Base-by-base conservation (phyloP, 2,113 vertebrate species). In the Trochalopteron elliotii region DNA sequence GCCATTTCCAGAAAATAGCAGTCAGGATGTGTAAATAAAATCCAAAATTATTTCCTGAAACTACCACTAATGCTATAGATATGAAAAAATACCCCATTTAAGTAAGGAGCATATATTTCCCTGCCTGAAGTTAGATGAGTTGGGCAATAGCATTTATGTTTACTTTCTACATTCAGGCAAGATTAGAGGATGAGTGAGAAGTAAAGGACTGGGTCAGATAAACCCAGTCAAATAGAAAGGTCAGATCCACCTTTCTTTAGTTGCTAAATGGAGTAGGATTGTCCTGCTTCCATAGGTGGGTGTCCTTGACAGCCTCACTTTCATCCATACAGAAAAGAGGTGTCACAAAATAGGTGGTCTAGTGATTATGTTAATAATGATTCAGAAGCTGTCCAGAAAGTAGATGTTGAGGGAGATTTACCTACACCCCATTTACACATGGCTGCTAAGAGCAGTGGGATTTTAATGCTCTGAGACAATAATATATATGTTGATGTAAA, bases 391-490 rank as follows among this genome's bases (percentile, higher is more conserved):
- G 57, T 71, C 35, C 30, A 59, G 74, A 71, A 90, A 24, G 23
- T 59, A 49, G 42, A 63, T 83, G 5, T 37, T 68, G 39, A 81
- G 44, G 21, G 28, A 87, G 42, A 52, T 91, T 69, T 86, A 50
- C 14, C 9, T 71, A 20, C 0, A 0, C 16, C 28, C n/a, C 33
- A 44, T 80, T 88, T 80, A 37, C 50, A 61, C 28, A 7, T 61
- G 55, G 12, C 39, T 96, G 30, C 71, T 72, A 44, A 52, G 15
- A 85, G 24, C 84, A 82, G 22, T 57, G 60, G 24, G 45, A 55
- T 25, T 87, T 79, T 69, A 71, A 33, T 61, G 40, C 45, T 85
- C 40, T 77, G 50, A 65, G 92, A 70, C 50, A 49, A 24, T 74
- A 79, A 60, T 39, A 35, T 22, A 25, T 71, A 19, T 1, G 1